phyloP scores from a whole-genome alignment of 1,140 invertebrate genomes.

The Trichomalopsis sarcophagae region DNA sequence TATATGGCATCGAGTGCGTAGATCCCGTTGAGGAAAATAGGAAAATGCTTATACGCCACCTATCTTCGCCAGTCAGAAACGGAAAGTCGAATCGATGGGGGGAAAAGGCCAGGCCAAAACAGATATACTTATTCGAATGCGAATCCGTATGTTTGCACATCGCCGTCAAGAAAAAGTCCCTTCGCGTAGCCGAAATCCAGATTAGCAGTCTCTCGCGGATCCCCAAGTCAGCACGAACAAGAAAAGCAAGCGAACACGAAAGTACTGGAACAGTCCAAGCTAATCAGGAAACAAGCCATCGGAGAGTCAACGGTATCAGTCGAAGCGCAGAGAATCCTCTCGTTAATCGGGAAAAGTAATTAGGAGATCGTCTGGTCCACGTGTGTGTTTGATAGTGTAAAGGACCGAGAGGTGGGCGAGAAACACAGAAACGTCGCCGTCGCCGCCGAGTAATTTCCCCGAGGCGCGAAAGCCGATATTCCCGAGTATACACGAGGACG shows the following conservation, averaged over 20 bases:
- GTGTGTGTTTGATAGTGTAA: neutral
- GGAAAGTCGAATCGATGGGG: too few species aligned
- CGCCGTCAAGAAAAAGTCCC: neutral
- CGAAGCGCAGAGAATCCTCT: neutral
- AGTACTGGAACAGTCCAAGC: neutral
- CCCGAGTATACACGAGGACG: neutral
- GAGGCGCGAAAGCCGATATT: conserved; percentile 35
- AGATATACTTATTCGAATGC: too few species aligned
- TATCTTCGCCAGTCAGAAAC: too few species aligned
- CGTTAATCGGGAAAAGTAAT: conserved; percentile 41
- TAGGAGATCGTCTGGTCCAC: neutral
- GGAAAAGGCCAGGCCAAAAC: too few species aligned
- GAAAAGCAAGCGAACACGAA: neutral
- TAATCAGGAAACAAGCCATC: neutral
- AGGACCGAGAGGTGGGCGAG: neutral
- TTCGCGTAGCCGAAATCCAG: neutral
- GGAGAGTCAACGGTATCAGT: neutral
- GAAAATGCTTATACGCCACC: too few species aligned
- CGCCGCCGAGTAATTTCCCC: conserved; percentile 34
- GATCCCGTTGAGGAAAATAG: too few species aligned
- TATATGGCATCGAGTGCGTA: too few species aligned
- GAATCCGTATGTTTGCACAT: too few species aligned
- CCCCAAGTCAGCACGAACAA: neutral
- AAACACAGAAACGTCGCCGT: neutral
- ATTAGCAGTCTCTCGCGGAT: neutral